Evolutionary conservation across 2,888 invertebrate species (phyloP).

Genomic region (Drymonia ruficornis): DNA sequence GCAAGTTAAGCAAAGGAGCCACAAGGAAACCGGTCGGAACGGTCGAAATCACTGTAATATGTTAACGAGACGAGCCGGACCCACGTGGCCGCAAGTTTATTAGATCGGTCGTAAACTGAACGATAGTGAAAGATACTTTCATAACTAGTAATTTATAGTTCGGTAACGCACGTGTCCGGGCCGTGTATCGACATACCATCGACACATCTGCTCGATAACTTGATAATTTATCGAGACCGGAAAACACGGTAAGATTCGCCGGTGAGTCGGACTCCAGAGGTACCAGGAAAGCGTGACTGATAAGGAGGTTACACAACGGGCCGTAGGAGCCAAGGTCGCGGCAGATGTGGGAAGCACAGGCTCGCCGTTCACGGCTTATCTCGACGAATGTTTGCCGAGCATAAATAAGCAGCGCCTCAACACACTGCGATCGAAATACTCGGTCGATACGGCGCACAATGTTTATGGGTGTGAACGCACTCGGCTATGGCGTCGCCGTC

Average conservation of each 20-base stretch:
- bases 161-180: conserved; percentile 45
- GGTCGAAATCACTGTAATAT: conserved; percentile 72
- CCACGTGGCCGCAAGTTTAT: conserved; percentile 59
- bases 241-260: conserved; percentile 73
- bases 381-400: conserved; percentile 69
- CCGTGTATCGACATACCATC: conserved; percentile 20
- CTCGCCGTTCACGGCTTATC: conserved; percentile 78
- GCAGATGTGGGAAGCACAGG: conserved; percentile 82
- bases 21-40: conserved; percentile 65
- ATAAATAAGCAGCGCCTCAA: conserved; percentile 71
- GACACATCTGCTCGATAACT: conserved; percentile 60
- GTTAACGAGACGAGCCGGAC: conserved; percentile 64
- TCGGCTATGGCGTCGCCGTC: conserved; percentile 59
- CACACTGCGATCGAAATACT: conserved; percentile 51
- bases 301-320: conserved; percentile 77
- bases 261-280: conserved; percentile 53
- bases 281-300: conserved; percentile 76
- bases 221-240: conserved; percentile 74
- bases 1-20: conserved; percentile 56
- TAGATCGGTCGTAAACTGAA: conserved; percentile 54
- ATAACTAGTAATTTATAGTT: conserved; percentile 44
- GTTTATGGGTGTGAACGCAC: conserved; percentile 76
- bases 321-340: conserved; percentile 78
- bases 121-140: conserved; percentile 65
- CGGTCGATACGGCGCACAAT: conserved; percentile 55